These are phyloP conservation scores for Epinotia brunnichana DNA, from an alignment of 2,888 invertebrate genomes.

Conservation along the genomic window DNA sequence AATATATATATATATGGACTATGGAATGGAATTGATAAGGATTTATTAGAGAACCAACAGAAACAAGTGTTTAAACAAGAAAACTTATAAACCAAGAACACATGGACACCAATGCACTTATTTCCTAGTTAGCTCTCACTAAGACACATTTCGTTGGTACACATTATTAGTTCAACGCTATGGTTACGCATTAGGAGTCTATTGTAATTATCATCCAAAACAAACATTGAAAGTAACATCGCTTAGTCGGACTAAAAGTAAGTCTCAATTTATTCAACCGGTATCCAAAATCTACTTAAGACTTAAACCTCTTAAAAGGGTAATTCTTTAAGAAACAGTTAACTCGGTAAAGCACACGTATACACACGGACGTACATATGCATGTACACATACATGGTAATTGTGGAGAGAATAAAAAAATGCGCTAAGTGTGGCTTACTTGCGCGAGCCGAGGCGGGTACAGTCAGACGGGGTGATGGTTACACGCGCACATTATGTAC, in stretches of 20 bases:
- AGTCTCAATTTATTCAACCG: constrained; percentile 23
- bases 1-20: no score
- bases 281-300: constrained; percentile 24
- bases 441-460: constrained; percentile 69
- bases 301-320: constrained; percentile 22
- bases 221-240: background rate
- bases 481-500: background rate
- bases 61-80: no score
- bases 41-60: no score
- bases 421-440: constrained; percentile 82
- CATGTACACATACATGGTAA: constrained; percentile 60
- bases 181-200: no score
- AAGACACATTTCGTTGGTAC: no score
- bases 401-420: constrained; percentile 81
- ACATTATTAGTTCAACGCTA: no score
- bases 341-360: constrained; percentile 49
- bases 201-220: no score
- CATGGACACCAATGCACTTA: no score
- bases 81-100: no score
- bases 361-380: constrained; percentile 25
- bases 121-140: no score
- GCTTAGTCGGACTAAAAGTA: constrained; percentile 8
- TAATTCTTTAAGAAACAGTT: constrained; percentile 52
- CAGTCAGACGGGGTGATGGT: constrained; percentile 51
- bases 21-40: no score